Evolutionary conservation across 1,140 invertebrate species (phyloP), one percentile per base, ranked within the genome.

Genomic region (Drosophila rhopaloa): DNA sequence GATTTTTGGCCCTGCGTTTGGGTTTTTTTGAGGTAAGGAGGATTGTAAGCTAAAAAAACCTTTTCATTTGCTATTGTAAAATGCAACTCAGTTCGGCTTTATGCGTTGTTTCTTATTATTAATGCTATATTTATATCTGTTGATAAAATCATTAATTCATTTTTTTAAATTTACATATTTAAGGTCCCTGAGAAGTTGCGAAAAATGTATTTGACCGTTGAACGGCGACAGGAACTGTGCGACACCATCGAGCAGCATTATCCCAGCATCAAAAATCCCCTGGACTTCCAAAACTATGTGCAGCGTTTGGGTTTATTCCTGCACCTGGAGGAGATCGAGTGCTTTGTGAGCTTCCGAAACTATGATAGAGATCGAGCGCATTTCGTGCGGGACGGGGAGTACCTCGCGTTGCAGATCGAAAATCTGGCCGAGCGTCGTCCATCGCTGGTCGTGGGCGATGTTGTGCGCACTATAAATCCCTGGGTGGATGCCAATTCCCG

Each of bases 401-500:
- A 94, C 93, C 92, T 98, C 6, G 93, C 93, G 11, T 91, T 98
- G 55, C 94, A 95, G 89, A 95, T 98, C 40, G 95, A 95, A 51
- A 97, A 97, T 60, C 93, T 98, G 10, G 94, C 95, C 53, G 98
- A 98, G 92, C 96, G 95, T 76, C 94, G 97, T 50, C 98, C 97
- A 3, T 98, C 97, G 2, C 90, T 99, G 7, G 94, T 98, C 41
- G 84, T 95, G 48, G 97, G 97, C 1, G 98, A 99, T 91, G 94
- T 93, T 91, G 95, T 96, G 16, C 93, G 96, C 32, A 94, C 94
- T 0, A 93, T 92, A 55, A 93, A 94, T 81, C 92, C 93, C 37
- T 94, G 91, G 66, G 70, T 63, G 47, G 63, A 61, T 81, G 4
- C 3, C 0, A 13, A 8, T 6, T 24, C 47, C 13, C 7, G 5